phyloP scores from a whole-genome alignment of 2,113 vertebrate species.

The Columba janthina region DNA sequence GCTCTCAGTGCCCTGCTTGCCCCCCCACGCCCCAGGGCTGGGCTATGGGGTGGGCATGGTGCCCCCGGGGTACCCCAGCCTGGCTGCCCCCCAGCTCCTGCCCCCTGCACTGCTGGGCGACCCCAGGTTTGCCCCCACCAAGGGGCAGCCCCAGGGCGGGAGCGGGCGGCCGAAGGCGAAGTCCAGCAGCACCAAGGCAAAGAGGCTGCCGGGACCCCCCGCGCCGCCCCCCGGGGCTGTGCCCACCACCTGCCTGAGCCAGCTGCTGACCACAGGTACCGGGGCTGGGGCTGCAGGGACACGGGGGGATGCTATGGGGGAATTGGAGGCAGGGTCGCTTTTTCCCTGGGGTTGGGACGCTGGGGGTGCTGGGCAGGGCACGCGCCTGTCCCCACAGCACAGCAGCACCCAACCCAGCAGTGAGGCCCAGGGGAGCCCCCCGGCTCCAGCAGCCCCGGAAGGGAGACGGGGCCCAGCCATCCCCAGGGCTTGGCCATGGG shows the following conservation, averaged over 20 bases:
- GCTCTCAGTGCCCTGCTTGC: conserved; percentile 29
- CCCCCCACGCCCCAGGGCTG: conserved; percentile 16
- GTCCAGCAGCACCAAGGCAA: conserved; percentile 28
- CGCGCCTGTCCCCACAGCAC: rapidly evolving
- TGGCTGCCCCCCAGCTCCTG: conserved; percentile 32
- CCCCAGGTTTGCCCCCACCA: background rate
- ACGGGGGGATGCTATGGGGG: background rate
- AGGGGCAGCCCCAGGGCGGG: conserved; percentile 41
- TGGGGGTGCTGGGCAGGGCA: background rate
- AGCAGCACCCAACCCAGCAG: background rate
- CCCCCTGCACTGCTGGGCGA: background rate
- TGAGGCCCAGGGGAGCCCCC: background rate
- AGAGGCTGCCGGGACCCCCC: background rate
- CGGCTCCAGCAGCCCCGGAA: background rate
- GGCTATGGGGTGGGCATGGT: conserved; percentile 57
- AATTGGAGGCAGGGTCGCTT: background rate
- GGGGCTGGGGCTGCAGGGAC: rapidly evolving
- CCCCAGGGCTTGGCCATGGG: rapidly evolving
- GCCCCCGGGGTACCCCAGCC: conserved; percentile 49
- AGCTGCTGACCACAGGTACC: conserved; percentile 81
- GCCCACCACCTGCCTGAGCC: conserved; percentile 79
- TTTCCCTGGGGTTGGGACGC: background rate
- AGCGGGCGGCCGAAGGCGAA: conserved; percentile 71
- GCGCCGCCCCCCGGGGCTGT: background rate
- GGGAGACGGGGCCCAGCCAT: rapidly evolving